Percentiles rank a stretch among this genome's conserved stretches.
Evolutionary conservation across 2,797 vertebrate genomes (phyloP).

Genomic region (Sebastes minor): DNA sequence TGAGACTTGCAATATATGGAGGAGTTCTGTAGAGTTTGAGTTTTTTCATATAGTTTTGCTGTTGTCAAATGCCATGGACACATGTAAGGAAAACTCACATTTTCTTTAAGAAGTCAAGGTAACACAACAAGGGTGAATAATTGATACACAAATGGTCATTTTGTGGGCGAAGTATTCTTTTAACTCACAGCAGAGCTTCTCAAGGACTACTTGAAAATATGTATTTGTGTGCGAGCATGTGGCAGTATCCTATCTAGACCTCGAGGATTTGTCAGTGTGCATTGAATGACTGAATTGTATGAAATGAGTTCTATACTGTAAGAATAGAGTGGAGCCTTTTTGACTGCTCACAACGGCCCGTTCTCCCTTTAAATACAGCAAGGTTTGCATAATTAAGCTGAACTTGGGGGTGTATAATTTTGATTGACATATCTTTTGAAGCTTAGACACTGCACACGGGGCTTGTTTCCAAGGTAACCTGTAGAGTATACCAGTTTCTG

Average conservation of each 20-base stretch:
- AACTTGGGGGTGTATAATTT: constrained; percentile 8
- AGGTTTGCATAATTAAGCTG: constrained; percentile 27
- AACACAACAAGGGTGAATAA: too few relatives aligned
- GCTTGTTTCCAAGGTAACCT: constrained; percentile 64
- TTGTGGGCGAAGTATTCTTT: neutral
- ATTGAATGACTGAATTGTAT: neutral
- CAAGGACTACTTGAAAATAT: neutral
- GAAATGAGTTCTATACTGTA: neutral
- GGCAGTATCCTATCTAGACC: neutral
- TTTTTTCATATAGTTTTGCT: too few relatives aligned
- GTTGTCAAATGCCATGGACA: too few relatives aligned
- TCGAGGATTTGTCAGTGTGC: neutral
- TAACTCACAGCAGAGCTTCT: neutral
- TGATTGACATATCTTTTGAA: constrained; percentile 45
- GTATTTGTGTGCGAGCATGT: neutral
- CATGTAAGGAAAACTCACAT: too few relatives aligned
- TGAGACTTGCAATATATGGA: too few relatives aligned
- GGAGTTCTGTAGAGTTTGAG: too few relatives aligned
- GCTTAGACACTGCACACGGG: neutral
- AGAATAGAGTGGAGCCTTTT: neutral
- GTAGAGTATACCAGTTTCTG: neutral
- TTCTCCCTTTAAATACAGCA: neutral
- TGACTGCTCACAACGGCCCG: neutral
- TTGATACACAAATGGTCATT: too few relatives aligned
- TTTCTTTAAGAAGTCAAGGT: too few relatives aligned